Evolutionary conservation across 1,140 invertebrate genomes (phyloP).

Genomic region (Bombus affinis): DNA sequence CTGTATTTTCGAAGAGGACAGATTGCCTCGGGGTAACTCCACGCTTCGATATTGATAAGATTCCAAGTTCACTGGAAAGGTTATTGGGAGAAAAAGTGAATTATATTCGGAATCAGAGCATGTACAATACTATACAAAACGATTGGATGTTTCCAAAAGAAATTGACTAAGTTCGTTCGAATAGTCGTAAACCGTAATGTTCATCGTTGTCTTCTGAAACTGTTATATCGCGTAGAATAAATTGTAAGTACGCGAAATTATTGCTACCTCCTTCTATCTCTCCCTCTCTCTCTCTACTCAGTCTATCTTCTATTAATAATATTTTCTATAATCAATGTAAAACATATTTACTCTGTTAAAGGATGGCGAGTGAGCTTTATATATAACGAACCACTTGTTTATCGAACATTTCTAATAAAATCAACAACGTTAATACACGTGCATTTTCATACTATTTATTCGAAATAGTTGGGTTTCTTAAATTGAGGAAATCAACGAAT

Average conservation of each 20-base stretch:
- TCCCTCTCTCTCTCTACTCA: no score
- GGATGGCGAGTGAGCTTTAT: neutral
- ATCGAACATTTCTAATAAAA: neutral
- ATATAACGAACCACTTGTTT: conserved; percentile 15
- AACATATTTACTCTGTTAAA: neutral
- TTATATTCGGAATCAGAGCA: neutral
- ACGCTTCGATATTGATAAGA: neutral
- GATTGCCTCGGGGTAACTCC: neutral
- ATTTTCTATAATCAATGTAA: neutral
- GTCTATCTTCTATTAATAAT: neutral
- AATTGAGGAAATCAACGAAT: neutral
- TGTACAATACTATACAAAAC: no score
- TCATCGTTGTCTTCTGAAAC: no score
- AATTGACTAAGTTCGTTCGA: no score
- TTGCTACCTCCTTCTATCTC: neutral
- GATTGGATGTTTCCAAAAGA: neutral
- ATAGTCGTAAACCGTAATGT: no score
- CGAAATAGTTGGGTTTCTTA: neutral
- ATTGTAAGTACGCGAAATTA: neutral
- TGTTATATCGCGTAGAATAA: neutral
- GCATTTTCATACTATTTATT: no score
- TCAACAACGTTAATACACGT: neutral
- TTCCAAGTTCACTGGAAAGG: neutral
- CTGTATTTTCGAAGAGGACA: neutral
- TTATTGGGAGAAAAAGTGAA: neutral